A percentile compares a stretch with the other conserved stretches of the same genome.
phyloP scores from a whole-genome alignment of 2,888 invertebrate genomes.

The Zygogramma bicolorata region DNA sequence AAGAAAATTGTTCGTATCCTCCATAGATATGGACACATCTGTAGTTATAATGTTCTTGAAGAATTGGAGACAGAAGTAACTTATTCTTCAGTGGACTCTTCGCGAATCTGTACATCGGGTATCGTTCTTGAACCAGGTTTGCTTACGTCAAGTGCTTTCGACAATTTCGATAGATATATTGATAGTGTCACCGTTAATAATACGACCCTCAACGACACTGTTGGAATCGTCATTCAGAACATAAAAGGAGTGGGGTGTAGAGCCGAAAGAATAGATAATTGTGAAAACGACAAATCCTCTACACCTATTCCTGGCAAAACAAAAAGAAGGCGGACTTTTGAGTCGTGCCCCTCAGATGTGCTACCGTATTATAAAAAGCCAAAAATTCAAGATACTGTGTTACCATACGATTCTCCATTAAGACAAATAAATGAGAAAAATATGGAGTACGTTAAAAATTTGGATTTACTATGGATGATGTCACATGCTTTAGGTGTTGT shows the following conservation, averaged over 20 bases:
- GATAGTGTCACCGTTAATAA: constrained; percentile 50
- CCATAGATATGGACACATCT: constrained; percentile 16
- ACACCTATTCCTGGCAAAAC: background rate
- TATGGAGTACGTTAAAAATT: background rate
- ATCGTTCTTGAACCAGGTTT: constrained; percentile 23
- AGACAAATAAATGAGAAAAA: too few relatives aligned
- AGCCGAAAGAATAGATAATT: background rate
- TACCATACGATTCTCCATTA: too few relatives aligned
- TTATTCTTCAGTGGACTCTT: constrained; percentile 12
- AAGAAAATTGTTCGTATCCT: constrained; percentile 15
- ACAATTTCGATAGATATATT: constrained; percentile 53
- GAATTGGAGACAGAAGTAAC: constrained; percentile 25
- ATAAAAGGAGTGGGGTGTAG: background rate
- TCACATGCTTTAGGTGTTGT: background rate
- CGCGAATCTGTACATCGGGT: constrained; percentile 25
- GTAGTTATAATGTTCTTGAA: constrained; percentile 13
- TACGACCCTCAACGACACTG: constrained; percentile 51
- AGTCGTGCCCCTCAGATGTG: background rate
- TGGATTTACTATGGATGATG: constrained; percentile 6
- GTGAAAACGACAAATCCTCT: background rate
- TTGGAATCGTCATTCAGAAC: constrained; percentile 26
- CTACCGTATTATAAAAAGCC: background rate
- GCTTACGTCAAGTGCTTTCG: constrained; percentile 45
- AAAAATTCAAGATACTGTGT: background rate
- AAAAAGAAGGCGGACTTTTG: background rate